Conservation (phyloP, 2,797 vertebrate genomes). For the Tarsius wallacei region DNA sequence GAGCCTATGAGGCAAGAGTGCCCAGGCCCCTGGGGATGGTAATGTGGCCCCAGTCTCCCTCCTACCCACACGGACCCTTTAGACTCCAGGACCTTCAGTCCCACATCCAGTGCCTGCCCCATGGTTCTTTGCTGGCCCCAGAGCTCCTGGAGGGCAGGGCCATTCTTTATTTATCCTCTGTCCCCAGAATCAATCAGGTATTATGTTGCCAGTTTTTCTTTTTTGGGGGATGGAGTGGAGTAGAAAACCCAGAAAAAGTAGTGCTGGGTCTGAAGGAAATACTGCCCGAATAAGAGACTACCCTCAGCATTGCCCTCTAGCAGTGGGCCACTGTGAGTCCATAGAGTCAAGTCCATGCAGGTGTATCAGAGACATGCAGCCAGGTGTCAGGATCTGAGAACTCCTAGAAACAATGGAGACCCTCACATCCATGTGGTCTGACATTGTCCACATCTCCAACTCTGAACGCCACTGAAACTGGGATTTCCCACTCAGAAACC, state of each 20-base stretch:
- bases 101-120: background rate
- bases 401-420: background rate
- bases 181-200: background rate
- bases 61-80: too few species aligned
- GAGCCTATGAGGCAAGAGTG: background rate
- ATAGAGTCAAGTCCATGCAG: background rate
- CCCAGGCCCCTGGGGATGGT: background rate
- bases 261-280: background rate
- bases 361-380: background rate
- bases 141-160: background rate
- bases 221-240: fast-evolving
- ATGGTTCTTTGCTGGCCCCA: background rate
- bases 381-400: background rate
- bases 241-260: background rate
- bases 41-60: background rate
- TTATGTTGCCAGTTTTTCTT: background rate
- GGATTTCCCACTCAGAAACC: background rate
- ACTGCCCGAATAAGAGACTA: background rate
- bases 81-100: background rate
- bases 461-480: background rate
- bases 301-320: background rate
- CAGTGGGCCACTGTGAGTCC: background rate
- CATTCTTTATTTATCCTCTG: background rate
- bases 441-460: background rate
- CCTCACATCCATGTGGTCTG: background rate